Percentiles rank a stretch among this genome's conserved stretches.
Evolutionary conservation across 2,113 vertebrate genomes (phyloP).

Genomic region (Lasiurus cinereus): DNA sequence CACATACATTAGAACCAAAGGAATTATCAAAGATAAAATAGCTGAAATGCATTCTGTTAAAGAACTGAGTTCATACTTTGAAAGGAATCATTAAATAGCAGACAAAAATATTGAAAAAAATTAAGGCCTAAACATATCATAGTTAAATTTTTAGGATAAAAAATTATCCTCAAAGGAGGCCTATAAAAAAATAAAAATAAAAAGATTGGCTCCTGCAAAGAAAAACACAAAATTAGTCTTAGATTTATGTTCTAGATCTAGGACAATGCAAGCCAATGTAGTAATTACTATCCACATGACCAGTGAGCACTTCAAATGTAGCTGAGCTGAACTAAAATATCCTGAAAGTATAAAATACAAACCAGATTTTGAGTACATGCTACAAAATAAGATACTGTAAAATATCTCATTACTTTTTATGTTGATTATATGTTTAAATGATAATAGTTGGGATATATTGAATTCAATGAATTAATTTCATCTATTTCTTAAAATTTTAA

Average conservation of each 20-base stretch:
- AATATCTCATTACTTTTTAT: not conserved
- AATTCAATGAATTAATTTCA: constrained; percentile 42
- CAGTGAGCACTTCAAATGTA: not conserved
- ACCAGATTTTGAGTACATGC: not conserved
- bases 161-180: not conserved
- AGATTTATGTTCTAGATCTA: not conserved
- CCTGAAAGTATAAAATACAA: not conserved
- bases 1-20: not conserved
- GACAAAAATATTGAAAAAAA: not conserved
- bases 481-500: constrained; percentile 6
- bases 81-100: constrained; percentile 11
- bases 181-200: not conserved
- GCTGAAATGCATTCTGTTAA: not conserved
- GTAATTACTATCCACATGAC: not conserved
- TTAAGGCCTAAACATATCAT: not conserved
- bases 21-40: not conserved
- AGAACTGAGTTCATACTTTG: not conserved
- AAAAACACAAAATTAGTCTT: not conserved
- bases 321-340: not conserved
- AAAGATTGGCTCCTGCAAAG: not conserved
- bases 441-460: constrained; percentile 20
- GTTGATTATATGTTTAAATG: constrained; percentile 5
- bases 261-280: not conserved
- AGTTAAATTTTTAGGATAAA: not conserved
- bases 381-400: not conserved